phyloP scores from a whole-genome alignment of 2,888 invertebrate species.

The Stenodema calcarata region DNA sequence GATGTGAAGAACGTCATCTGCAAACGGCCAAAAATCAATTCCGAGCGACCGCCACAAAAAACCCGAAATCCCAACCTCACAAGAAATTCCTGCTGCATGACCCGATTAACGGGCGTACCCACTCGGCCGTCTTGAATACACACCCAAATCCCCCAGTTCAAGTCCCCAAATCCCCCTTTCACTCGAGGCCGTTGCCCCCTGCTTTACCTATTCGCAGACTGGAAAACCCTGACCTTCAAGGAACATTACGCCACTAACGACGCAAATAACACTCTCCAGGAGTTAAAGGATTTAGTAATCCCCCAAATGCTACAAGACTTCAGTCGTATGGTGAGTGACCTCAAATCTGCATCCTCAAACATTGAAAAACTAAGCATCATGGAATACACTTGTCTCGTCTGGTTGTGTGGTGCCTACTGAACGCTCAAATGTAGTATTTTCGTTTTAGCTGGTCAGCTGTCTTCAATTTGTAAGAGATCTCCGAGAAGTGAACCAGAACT shows the following conservation, averaged over 20 bases:
- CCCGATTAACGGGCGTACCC: not conserved
- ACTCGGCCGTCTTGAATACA: not conserved
- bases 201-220: too few relatives aligned
- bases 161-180: too few relatives aligned
- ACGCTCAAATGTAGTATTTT: too few relatives aligned
- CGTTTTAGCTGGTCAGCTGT: too few relatives aligned
- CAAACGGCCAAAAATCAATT: not conserved
- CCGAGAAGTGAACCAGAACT: too few relatives aligned
- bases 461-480: too few relatives aligned
- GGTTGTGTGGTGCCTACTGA: too few relatives aligned
- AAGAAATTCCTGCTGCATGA: not conserved
- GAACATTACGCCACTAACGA: not conserved
- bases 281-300: not conserved
- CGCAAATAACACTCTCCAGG: not conserved
- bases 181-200: not conserved
- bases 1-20: not conserved
- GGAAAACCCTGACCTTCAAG: not conserved
- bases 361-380: not conserved
- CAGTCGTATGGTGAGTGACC: not conserved
- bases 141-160: not conserved
- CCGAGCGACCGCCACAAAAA: not conserved
- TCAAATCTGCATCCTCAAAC: not conserved
- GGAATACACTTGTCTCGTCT: too few relatives aligned
- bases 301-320: not conserved
- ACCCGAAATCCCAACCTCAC: not conserved